Evolutionary conservation across 2,888 invertebrate species (phyloP), one percentile per base, ranked within the genome.

Genomic region (Busseola fusca): DNA sequence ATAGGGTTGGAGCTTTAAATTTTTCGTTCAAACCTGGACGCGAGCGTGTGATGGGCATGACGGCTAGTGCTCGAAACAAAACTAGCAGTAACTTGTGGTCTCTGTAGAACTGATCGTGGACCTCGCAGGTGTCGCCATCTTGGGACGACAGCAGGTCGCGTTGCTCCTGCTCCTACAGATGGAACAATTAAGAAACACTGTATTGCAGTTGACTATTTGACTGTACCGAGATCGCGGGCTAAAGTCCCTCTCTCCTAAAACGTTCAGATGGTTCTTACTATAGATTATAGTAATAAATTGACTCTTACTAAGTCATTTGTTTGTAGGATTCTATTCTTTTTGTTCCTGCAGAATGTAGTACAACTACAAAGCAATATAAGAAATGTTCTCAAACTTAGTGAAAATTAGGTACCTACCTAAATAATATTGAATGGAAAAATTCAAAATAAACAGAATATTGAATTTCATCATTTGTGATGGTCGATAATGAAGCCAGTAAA

Each of bases 51-150:
- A 96, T 96, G 1, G 97, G 97, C 97, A 97, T 97, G 2, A 97
- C 97, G 0, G 96, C 97, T 56, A 97, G 91, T 0, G 96, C 96
- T 80, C 96, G 93, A 87, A 97, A 97, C 63, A 97, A 87, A 64
- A 96, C 96, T 34, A 97, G 89, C 42, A 97, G 90, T 68, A 97
- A 88, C 87, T 97, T 97, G 86, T 97, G 97, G 86, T 97, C 97
- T 64, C 96, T 94, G 84, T 97, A 97, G 91, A 97, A 97, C 87
- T 97, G 96, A 86, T 97, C 97, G 86, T 97, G 96, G 56, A 94
- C 92, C 87, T 97, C 97, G 56, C 96, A 96, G 9, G 96, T 96
- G 83, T 96, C 93, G 6, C 96, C 96, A 90, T 97, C 96, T 77
- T 96, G 94, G 1, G 96, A 96, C 66, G 96, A 96, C 18, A 97